Base-by-base conservation (phyloP, 1,140 invertebrate species). In the Ceratosolen fusciceps region DNA sequence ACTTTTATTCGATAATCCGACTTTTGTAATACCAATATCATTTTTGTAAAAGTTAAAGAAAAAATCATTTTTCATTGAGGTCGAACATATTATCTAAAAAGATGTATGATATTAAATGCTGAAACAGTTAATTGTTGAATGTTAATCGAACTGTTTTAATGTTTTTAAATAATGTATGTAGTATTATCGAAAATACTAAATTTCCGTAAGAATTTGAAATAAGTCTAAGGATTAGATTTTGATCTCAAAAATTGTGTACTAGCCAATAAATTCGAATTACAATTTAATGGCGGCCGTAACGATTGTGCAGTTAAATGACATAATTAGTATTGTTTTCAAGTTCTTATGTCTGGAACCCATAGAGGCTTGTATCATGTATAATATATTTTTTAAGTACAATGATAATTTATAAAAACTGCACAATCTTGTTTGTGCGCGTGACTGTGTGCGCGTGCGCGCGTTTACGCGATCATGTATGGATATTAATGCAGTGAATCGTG, bases 311-410 rank as follows among this genome's bases (percentile, higher is more conserved):
- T 70, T 58, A n/a, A 77, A 16, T 16, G 67, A 37, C 52, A 70
- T 58, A 19, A 14, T 68, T 54, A n/a, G 14, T 60, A 71, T 71
- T 54, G 7, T 29, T 37, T 43, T 21, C 39, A 47, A 78, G 19
- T 62, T 31, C 37, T 21, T 62, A 26, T 19, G 5, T 31, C 9
- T 65, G 26, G 71, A n/a, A 77, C 52, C 67, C 58, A 60, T 72
- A 54, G 60, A 60, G 26, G 39, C 70, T 80, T 74, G 67, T 10
- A 77, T 77, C 70, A 29, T 70, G 39, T 67, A 62, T 26, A 47
- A 43, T 34, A 68, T 76, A 39, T 39, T 39, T 43, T 39, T 52
- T 39, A 73, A 54, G 9, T 34, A 29, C 21, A 62, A 47, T 47
- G 19, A 21, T 68, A 65, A 54, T 12, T 54, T 54, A 31, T n/a